Evolutionary conservation across 2,797 vertebrate genomes (phyloP).

Genomic region (Antrozous pallidus): DNA sequence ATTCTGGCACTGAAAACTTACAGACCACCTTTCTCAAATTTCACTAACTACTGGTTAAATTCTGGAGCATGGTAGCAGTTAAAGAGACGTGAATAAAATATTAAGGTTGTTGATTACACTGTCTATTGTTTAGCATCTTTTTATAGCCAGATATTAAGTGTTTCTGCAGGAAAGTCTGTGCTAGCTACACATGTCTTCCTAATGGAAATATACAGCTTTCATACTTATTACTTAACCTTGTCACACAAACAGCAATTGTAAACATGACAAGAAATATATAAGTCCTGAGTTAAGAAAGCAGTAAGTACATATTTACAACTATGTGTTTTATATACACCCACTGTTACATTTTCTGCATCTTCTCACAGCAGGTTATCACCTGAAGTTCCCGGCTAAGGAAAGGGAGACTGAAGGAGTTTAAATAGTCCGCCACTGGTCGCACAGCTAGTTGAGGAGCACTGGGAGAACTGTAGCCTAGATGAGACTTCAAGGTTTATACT

Average conservation of each 20-base stretch:
- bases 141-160: neutral
- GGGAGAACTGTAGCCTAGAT: neutral
- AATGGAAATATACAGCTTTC: neutral
- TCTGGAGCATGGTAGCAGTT: neutral
- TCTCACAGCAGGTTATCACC: neutral
- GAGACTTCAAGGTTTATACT: conserved; percentile 27
- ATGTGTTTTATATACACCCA: neutral
- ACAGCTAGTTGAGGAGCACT: neutral
- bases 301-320: neutral
- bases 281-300: conserved; percentile 29
- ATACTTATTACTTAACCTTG: neutral
- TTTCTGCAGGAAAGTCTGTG: conserved; percentile 31
- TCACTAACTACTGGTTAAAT: neutral
- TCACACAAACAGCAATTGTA: neutral
- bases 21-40: neutral
- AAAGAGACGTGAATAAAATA: neutral
- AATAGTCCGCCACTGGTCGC: neutral
- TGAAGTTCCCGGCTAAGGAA: neutral
- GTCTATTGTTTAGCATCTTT: neutral
- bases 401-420: neutral
- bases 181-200: neutral
- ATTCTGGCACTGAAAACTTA: neutral
- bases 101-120: neutral
- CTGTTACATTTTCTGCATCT: conserved; percentile 27
- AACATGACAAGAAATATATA: neutral